Conservation (phyloP, 2,888 invertebrate species). For the Cryptocephalus primarius region DNA sequence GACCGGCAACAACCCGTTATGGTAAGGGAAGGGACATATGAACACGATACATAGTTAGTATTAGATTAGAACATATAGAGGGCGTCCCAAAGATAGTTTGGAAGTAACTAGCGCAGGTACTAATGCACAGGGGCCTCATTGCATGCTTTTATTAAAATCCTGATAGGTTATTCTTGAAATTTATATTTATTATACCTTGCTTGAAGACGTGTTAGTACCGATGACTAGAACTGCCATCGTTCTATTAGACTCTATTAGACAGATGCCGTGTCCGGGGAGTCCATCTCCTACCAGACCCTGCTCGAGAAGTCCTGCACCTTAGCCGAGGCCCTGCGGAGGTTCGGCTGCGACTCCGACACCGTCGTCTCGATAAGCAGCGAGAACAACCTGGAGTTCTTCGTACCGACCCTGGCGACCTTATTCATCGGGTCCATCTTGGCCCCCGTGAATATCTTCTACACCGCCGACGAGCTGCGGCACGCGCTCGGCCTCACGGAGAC, state of each 20-base stretch:
- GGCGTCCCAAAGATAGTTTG: too few species aligned
- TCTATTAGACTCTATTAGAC: too few species aligned
- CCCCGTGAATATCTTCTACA: conserved; percentile 23
- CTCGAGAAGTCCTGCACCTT: conserved; percentile 17
- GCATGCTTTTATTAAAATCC: too few species aligned
- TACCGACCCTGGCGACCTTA: conserved; percentile 21
- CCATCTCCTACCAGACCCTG: conserved; percentile 16
- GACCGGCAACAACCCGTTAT: conserved; percentile 5
- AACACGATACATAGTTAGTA: too few species aligned
- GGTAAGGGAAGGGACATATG: conserved; percentile 7
- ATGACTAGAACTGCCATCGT: too few species aligned
- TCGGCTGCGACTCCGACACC: conserved; percentile 16
- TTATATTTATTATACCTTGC: too few species aligned
- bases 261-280: conserved; percentile 17
- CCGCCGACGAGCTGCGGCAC: conserved; percentile 33
- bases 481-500: conserved; percentile 53
- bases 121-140: too few species aligned
- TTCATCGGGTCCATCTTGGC: conserved; percentile 17
- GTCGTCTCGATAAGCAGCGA: conserved; percentile 22
- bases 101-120: too few species aligned
- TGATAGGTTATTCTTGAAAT: too few species aligned
- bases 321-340: conserved; percentile 17
- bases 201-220: too few species aligned
- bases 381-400: conserved; percentile 22
- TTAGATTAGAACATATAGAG: too few species aligned